Conservation (phyloP, 2,797 vertebrate genomes). For the Chrysocyon brachyurus region DNA sequence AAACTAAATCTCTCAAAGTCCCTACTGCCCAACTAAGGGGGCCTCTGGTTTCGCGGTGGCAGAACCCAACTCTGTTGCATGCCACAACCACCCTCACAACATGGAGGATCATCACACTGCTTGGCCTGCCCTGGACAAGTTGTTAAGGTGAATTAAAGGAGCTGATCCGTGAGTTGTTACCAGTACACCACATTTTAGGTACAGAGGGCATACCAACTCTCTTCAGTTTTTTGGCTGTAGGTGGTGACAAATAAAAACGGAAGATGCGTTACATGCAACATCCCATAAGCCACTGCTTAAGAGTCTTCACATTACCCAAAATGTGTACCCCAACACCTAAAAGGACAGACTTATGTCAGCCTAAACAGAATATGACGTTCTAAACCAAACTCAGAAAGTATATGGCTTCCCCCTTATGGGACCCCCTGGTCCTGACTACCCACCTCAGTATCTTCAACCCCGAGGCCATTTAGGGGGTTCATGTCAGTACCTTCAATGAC, state of each 20-base stretch:
- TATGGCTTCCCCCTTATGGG: background rate
- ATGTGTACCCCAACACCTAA: background rate
- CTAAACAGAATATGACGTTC: background rate
- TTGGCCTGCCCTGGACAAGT: background rate
- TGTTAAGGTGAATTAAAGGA: background rate
- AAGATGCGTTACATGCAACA: background rate
- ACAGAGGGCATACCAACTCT: background rate
- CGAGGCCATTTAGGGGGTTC: background rate
- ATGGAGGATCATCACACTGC: background rate
- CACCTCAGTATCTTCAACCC: background rate
- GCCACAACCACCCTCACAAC: background rate
- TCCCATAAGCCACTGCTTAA: background rate
- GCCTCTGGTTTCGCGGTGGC: background rate
- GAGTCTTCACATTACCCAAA: background rate
- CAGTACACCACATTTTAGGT: background rate
- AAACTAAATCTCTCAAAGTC: background rate
- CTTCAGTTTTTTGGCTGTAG: background rate
- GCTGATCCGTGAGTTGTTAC: background rate
- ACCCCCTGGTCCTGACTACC: background rate
- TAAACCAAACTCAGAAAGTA: background rate
- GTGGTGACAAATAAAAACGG: background rate
- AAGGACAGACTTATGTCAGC: background rate
- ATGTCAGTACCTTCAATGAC: background rate
- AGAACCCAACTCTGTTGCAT: background rate
- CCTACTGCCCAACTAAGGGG: background rate